Evolutionary conservation across 2,888 invertebrate species (phyloP).

Genomic region (Hoplodrina ambigua): DNA sequence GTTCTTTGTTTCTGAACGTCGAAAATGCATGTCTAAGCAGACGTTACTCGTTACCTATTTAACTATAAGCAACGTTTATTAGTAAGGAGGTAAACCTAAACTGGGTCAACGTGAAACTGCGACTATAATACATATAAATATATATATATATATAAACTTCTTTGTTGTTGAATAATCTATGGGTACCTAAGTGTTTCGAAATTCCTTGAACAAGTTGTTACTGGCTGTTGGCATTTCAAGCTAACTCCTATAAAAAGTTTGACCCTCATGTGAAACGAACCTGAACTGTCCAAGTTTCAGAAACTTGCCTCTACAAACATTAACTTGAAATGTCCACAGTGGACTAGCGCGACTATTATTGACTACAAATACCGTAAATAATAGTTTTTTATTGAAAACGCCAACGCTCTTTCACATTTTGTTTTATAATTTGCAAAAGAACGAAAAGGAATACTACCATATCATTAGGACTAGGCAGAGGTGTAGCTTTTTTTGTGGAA

Average conservation of each 20-base stretch:
- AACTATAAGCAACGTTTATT: too few species aligned
- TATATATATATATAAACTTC: neutral
- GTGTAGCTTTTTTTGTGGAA: too few species aligned
- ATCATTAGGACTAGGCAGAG: too few species aligned
- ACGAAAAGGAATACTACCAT: too few species aligned
- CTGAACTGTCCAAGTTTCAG: conserved; percentile 33
- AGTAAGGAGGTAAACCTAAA: neutral
- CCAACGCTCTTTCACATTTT: neutral
- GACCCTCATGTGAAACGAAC: conserved; percentile 21
- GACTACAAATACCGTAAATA: neutral
- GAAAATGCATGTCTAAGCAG: neutral
- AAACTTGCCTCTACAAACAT: conserved; percentile 21
- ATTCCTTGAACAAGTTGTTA: conserved; percentile 11
- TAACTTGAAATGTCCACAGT: neutral
- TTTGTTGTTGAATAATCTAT: conserved; percentile 7
- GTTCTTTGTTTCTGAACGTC: neutral
- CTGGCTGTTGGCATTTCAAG: conserved; percentile 9
- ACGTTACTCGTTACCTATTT: too few species aligned
- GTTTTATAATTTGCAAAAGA: neutral
- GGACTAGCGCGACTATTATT: conserved; percentile 2
- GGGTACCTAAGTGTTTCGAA: conserved; percentile 7
- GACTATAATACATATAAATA: neutral
- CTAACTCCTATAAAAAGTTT: conserved; percentile 32
- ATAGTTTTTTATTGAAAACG: neutral
- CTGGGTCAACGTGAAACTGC: neutral